Evolutionary conservation across 2,888 invertebrate species (phyloP), one percentile per base, ranked within the genome.

Genomic region (Apodemia duryi): DNA sequence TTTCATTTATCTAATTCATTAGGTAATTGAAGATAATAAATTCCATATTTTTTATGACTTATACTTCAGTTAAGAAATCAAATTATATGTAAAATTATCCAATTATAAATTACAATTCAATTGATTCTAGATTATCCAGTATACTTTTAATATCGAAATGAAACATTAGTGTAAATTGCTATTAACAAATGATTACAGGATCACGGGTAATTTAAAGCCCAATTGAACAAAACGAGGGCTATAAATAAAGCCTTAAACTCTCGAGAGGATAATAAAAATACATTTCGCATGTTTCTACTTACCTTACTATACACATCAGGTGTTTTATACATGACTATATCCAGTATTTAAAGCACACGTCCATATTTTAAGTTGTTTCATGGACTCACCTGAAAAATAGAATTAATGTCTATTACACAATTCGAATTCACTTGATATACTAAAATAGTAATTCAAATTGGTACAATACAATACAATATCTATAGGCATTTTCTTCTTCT

Each of bases 121-220:
- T 54, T 29, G 32, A 54, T 54, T 54, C 46, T 32, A 54, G 29
- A 54, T 54, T 54, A 54, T 54, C 52, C 52, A 54, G 29, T 11
- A 29, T 11, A 54, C 32, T 28, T 29, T 63, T n/a, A 57, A 57
- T 43, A 54, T 28, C 11, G 43, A 41, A 49, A 54, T 52, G 46
- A 43, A 32, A 63, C 13, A 63, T 63, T 57, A 63, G 54, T 54
- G 54, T 43, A 41, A 32, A 29, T 46, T 5, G 41, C 57, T 43
- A 57, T 63, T 63, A 63, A 57, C 57, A 63, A 63, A 57, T 54
- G 29, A 63, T 57, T 46, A 32, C 63, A 11, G 54, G 57, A 57
- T 35, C 35, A 57, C 57, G 63, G 54, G 54, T 43, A 63, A 49
- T 62, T 62, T 63, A 54, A 21, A 63, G 57, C 57, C 46, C 63